phyloP scores from a whole-genome alignment of 2,888 invertebrate genomes.

The Drosophila macrospina region DNA sequence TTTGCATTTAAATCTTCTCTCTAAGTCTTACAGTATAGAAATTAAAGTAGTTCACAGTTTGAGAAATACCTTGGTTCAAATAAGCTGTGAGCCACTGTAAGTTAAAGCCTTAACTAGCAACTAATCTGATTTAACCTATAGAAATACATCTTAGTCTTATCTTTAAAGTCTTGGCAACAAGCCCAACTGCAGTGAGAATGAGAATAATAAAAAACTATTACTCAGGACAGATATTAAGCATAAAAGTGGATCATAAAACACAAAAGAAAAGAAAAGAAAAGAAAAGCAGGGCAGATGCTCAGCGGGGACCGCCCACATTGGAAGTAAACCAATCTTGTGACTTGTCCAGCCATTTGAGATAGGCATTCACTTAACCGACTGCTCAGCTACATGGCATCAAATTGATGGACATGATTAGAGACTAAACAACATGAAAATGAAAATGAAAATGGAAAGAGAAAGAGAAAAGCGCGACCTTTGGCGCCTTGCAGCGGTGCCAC shows the following conservation, averaged over 20 bases:
- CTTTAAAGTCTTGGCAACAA: not conserved
- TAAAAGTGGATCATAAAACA: constrained; percentile 17
- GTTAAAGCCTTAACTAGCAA: too few species aligned
- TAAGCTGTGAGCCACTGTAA: too few species aligned
- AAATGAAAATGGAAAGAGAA: too few species aligned
- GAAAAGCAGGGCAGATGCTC: constrained; percentile 31
- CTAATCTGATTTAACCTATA: not conserved
- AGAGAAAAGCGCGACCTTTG: constrained; percentile 78
- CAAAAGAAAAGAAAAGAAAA: too few species aligned
- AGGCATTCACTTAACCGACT: constrained; percentile 13
- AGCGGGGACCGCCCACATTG: constrained; percentile 49
- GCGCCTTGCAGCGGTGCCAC: constrained; percentile 58
- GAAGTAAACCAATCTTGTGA: constrained; percentile 10
- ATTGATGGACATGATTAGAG: constrained; percentile 82
- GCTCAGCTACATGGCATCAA: constrained; percentile 56
- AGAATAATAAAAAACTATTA: constrained; percentile 4
- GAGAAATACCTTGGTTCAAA: too few species aligned
- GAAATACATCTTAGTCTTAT: not conserved
- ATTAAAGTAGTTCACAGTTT: too few species aligned
- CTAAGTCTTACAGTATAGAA: too few species aligned
- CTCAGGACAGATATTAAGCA: not conserved
- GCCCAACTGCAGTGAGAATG: constrained; percentile 5
- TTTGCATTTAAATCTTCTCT: too few species aligned
- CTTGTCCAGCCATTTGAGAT: constrained; percentile 14
- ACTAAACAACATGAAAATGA: constrained; percentile 51